Conservation (phyloP, 2,113 vertebrate species). For the Panthera uncia region DNA sequence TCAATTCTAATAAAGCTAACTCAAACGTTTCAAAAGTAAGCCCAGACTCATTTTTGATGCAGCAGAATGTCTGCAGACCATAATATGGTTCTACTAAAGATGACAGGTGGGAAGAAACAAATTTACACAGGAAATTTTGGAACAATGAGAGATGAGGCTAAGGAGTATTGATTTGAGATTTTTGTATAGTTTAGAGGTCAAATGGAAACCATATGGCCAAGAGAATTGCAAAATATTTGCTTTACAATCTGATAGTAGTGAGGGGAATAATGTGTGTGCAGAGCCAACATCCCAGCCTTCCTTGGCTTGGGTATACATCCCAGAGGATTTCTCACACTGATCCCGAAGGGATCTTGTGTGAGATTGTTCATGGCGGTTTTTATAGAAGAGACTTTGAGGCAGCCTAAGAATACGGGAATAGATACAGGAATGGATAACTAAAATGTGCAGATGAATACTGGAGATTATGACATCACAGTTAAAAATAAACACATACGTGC, state of each 20-base stretch:
- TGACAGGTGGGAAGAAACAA: conserved; percentile 45
- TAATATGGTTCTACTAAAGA: conserved; percentile 6
- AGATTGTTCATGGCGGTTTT: not conserved
- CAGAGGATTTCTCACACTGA: not conserved
- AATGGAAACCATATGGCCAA: conserved; percentile 59
- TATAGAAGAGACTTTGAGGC: not conserved
- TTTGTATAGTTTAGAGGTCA: conserved; percentile 63
- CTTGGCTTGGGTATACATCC: not conserved
- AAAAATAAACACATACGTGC: not conserved
- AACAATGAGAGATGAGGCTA: conserved; percentile 39
- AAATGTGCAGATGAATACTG: not conserved
- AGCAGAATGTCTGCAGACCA: conserved; percentile 8
- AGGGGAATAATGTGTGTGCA: not conserved
- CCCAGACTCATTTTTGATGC: conserved; percentile 17
- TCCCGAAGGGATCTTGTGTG: not conserved
- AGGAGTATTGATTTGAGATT: conserved; percentile 54
- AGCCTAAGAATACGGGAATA: not conserved
- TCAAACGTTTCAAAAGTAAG: not conserved
- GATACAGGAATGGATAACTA: not conserved
- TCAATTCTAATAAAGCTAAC: conserved; percentile 12
- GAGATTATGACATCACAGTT: not conserved
- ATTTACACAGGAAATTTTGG: conserved; percentile 59
- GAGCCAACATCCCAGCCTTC: not conserved
- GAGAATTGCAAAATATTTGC: conserved; percentile 44
- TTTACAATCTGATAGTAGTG: conserved; percentile 32